These are phyloP conservation scores for Zaprionus gabonicus DNA, from an alignment of 1,140 invertebrate species.

Conservation along the genomic window DNA sequence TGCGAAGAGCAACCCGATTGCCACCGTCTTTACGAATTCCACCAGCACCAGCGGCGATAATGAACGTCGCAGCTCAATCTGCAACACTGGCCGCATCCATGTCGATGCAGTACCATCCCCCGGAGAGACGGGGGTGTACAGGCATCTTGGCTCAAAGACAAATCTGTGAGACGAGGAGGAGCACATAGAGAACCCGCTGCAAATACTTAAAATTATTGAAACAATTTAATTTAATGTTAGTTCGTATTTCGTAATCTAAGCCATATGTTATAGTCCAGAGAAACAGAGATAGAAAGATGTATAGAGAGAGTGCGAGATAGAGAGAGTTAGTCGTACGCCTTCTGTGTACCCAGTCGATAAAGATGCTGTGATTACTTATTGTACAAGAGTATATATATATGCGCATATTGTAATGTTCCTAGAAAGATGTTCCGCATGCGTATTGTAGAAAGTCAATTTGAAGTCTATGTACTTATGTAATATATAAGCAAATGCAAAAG, in stretches of 20 bases:
- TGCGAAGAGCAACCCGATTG: conserved; percentile 60
- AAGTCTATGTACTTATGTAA: conserved; percentile 71
- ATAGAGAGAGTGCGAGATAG: conserved; percentile 24
- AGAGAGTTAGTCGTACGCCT: conserved; percentile 26
- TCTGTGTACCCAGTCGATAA: conserved; percentile 72
- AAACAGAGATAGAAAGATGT: neutral
- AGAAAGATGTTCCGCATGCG: conserved; percentile 56
- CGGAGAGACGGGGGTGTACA: conserved; percentile 64
- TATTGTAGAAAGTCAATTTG: conserved; percentile 54
- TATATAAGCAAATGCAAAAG: conserved; percentile 41
- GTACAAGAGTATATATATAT: conserved; percentile 57
- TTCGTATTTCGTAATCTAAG: conserved; percentile 54
- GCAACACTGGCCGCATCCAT: conserved; percentile 55
- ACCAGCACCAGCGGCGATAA: conserved; percentile 18
- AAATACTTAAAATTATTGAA: conserved; percentile 21
- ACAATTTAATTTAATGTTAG: conserved; percentile 51
- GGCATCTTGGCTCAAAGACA: conserved; percentile 53
- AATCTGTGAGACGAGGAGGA: conserved; percentile 42
- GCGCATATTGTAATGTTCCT: conserved; percentile 53
- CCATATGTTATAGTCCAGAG: conserved; percentile 45
- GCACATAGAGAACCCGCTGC: neutral
- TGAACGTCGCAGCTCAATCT: conserved; percentile 51
- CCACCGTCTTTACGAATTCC: conserved; percentile 51
- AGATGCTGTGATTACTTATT: conserved; percentile 75
- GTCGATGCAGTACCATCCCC: conserved; percentile 55